Conservation (phyloP, 2,888 invertebrate species). For the Pyrrhosoma nymphula region DNA sequence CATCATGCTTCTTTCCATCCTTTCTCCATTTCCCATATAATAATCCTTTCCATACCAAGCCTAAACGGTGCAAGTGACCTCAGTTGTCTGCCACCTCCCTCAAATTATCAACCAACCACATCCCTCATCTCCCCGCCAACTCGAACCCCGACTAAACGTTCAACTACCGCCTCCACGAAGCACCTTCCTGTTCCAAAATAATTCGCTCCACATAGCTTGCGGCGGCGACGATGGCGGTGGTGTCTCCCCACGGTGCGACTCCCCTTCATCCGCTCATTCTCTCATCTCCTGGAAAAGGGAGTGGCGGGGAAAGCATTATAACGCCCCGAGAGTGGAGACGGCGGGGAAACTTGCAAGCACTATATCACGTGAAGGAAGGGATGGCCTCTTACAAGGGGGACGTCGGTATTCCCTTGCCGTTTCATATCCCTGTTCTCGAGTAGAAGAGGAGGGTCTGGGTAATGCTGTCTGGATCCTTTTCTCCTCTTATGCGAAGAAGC, state of each 20-base stretch:
- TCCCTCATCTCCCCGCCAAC: background rate
- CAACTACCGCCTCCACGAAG: background rate
- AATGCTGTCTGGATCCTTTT: background rate
- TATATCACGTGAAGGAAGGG: constrained; percentile 35
- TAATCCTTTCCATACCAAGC: too few relatives aligned
- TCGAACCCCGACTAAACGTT: background rate
- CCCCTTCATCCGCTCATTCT: background rate
- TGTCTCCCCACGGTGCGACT: background rate
- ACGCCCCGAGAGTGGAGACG: constrained; percentile 34
- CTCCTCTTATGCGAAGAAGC: background rate
- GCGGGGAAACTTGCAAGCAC: constrained; percentile 28
- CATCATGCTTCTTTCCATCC: too few relatives aligned
- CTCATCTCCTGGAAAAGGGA: constrained; percentile 4
- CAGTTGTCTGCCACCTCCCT: too few relatives aligned
- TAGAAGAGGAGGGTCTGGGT: background rate
- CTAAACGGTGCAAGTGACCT: too few relatives aligned
- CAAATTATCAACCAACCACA: background rate
- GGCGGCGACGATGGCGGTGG: background rate
- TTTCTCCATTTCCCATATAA: too few relatives aligned
- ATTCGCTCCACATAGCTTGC: background rate
- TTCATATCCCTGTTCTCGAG: background rate
- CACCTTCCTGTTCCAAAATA: background rate
- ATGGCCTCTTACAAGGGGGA: background rate
- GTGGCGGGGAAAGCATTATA: constrained; percentile 41
- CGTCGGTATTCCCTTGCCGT: background rate